Base-by-base conservation (phyloP, 2,888 invertebrate genomes). In the Eustalomyia histrio region DNA sequence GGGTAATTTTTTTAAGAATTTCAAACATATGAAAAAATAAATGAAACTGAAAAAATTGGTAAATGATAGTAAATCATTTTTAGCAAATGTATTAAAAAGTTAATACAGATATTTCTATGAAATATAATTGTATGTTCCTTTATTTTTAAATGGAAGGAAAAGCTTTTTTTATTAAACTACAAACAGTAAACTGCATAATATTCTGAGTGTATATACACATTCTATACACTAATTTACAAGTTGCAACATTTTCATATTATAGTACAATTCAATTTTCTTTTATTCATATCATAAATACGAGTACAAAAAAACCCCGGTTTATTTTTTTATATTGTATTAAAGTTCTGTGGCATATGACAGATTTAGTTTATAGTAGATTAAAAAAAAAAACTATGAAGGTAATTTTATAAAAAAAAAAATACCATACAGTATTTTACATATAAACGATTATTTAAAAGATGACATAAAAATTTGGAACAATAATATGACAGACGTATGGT, bases 281-380 rank as follows among this genome's bases (percentile, higher is more conserved):
- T 39, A 12, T 47, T 14, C 43, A 47, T 7, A n/a, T 47, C 43
- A 47, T 47, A 47, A 47, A 47, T 47, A 47, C 14, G n/a, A 39
- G 39, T 29, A 6, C 29, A 29, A 4, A 60, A 14, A 58, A 60
- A 60, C 1, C 18, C 60, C 60, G 14, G 60, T 39, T 60, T 60
- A 18, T 18, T 39, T 39, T 12, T 60, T 35, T 35, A 18, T 29
- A 29, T 60, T 12, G 6, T 35, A 39, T 18, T n/a, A 47, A 47
- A 47, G 43, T 60, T 60, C 16, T 60, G 7, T 18, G 7, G 60
- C 33, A 60, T 17, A 18, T 61, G 61, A 47, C 61, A 61, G 61
- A 47, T 43, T 61, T 47, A 43, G 43, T 43, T 24, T 24, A 24
- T 16, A 39, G 12, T 12, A 39, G 14, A 10, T 1, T 12, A 39